A percentile compares a stretch with the other conserved stretches of the same genome.
These are phyloP conservation scores for Hetaerina americana DNA, from an alignment of 1,140 invertebrate genomes.

Conservation along the genomic window DNA sequence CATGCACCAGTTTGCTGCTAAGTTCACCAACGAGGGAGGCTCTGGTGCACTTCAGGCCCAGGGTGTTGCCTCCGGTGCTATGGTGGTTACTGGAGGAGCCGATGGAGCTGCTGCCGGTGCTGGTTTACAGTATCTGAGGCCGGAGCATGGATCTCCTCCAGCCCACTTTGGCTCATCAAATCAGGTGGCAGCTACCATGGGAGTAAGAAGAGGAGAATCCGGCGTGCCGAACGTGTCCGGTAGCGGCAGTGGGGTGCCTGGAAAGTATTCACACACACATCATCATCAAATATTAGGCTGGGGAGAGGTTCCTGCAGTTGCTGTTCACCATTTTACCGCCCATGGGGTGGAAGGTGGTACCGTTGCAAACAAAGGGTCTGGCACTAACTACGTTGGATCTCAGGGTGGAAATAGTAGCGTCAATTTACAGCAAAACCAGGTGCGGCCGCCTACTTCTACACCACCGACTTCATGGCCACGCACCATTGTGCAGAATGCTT, in stretches of 20 bases:
- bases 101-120: neutral
- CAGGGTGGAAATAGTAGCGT: neutral
- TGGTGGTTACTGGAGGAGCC: slow-evolving; percentile 1
- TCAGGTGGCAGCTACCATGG: neutral
- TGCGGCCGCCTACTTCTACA: neutral
- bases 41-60: neutral
- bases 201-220: slow-evolving; percentile 4
- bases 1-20: slow-evolving; percentile 37
- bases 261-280: neutral
- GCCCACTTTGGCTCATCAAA: slow-evolving; percentile 4
- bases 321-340: neutral
- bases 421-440: neutral
- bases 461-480: neutral
- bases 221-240: neutral
- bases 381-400: neutral
- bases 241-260: neutral
- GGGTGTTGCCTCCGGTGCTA: neutral
- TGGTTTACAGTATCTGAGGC: neutral
- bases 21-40: slow-evolving; percentile 15
- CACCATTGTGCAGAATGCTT: neutral
- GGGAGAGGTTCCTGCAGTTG: neutral
- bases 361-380: neutral
- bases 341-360: neutral
- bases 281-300: neutral
- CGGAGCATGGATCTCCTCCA: neutral